Percentiles rank a stretch among this genome's conserved stretches.
These are phyloP conservation scores for Papilio helenus DNA, from an alignment of 1,140 invertebrate genomes.

Conservation along the genomic window DNA sequence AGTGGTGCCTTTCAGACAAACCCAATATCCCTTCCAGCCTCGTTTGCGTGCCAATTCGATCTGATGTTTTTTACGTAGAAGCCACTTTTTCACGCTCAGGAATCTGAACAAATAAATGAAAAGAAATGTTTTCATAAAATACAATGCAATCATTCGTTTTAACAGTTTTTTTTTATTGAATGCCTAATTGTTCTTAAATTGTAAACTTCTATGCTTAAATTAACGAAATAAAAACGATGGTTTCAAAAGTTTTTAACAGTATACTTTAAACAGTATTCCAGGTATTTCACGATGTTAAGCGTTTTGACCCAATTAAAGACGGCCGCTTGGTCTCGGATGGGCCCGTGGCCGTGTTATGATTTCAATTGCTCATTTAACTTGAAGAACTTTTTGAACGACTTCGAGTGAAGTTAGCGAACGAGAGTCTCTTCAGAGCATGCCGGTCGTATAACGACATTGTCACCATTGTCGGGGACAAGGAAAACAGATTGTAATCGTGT, in stretches of 20 bases:
- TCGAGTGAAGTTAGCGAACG: constrained; percentile 25
- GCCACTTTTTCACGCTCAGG: constrained; percentile 99
- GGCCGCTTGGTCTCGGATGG: constrained; percentile 32
- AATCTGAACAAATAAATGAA: constrained; percentile 86
- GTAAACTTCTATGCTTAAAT: constrained; percentile 16
- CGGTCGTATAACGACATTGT: constrained; percentile 18
- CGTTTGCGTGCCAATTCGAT: constrained; percentile 97
- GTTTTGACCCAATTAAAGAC: constrained; percentile 38
- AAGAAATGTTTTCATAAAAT: constrained; percentile 12
- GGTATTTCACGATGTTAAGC: constrained; percentile 31
- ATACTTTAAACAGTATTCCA: constrained; percentile 29
- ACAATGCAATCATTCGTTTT: constrained; percentile 2
- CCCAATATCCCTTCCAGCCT: constrained; percentile 99
- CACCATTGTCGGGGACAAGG: neutral
- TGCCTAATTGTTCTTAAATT: constrained; percentile 1
- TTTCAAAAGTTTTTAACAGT: constrained; percentile 28
- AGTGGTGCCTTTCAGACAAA: constrained; percentile 98
- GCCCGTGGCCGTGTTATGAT: constrained; percentile 34
- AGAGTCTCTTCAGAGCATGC: constrained; percentile 23
- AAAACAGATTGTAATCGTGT: constrained; percentile 10
- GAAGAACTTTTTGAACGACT: constrained; percentile 32
- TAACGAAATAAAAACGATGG: constrained; percentile 15
- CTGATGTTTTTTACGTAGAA: constrained; percentile 97
- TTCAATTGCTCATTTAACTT: constrained; percentile 39
- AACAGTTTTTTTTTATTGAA: constrained; percentile 25